These are phyloP conservation scores for Sciaenops ocellatus DNA, from an alignment of 2,797 vertebrate species.

Conservation along the genomic window DNA sequence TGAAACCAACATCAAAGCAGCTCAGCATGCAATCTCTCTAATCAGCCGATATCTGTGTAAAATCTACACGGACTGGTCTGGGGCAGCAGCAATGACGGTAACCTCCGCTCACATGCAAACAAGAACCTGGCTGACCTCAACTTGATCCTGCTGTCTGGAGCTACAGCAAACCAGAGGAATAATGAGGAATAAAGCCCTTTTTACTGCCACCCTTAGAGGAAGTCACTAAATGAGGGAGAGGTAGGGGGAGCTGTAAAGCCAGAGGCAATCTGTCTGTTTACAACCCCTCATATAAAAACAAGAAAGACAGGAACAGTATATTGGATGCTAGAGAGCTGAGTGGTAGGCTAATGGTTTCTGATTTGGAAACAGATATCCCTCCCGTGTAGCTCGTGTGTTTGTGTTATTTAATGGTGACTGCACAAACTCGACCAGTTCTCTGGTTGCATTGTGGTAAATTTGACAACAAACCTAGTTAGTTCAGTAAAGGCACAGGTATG, in stretches of 20 bases:
- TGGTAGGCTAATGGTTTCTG: conserved; percentile 40
- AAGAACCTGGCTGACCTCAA: conserved; percentile 62
- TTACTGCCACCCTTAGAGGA: conserved; percentile 76
- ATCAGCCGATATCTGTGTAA: conserved; percentile 41
- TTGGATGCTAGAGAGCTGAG: conserved; percentile 46
- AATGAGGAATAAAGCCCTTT: conserved; percentile 68
- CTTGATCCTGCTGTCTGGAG: conserved; percentile 74
- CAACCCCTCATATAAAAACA: conserved; percentile 65
- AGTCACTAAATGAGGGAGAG: conserved; percentile 64
- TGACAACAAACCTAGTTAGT: neutral
- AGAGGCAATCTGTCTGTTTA: conserved; percentile 69
- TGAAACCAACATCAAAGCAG: conserved; percentile 48
- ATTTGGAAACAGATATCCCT: conserved; percentile 57
- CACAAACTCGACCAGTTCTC: conserved; percentile 5
- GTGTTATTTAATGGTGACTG: conserved; percentile 17
- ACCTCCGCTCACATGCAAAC: conserved; percentile 38
- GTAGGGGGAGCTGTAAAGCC: conserved; percentile 50
- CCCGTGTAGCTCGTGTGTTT: neutral
- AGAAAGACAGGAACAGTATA: conserved; percentile 37
- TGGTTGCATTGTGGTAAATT: neutral
- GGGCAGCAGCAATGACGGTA: neutral
- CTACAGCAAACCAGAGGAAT: conserved; percentile 64
- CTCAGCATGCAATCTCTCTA: conserved; percentile 18
- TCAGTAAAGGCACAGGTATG: neutral
- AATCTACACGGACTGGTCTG: conserved; percentile 18